Evolutionary conservation across 1,140 invertebrate genomes (phyloP), one percentile per base, ranked within the genome.

Genomic region (Cyphomyrmex costatus): DNA sequence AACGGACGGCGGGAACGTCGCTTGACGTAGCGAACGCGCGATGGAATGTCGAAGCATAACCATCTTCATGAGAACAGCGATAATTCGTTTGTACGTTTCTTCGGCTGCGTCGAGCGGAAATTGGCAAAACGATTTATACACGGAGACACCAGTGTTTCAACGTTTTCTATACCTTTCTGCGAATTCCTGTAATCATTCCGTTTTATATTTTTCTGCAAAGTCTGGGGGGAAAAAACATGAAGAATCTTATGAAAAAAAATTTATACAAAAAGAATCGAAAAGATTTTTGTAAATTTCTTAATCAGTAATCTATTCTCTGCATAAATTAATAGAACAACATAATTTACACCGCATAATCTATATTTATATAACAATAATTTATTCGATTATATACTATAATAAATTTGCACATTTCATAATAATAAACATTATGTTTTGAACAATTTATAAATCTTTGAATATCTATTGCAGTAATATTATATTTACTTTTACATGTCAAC

Each of bases 1-100:
- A 49, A 42, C 66, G 14, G 24, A 60, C 49, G 21, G 16, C 51
- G 10, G 77, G 58, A 73, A 86, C 60, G 68, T 89, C 56, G 87
- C 49, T 68, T 71, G 85, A 90, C 58, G 73, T 86, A 78, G 77
- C 53, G 85, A 82, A 86, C 89, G 83, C 89, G 83, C 87, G 85
- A 73, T 70, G 87, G 89, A 91, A 91, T 91, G 90, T 30, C 83
- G 83, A 70, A 66, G 85, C 58, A 71, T 86, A 88, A 85, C 83
- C 77, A 77, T 84, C 73, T 77, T 87, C 68, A 49, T 53, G 68
- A 83, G 79, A 74, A 74, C 36, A 83, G 42, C 79, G 79, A 83
- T 83, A 83, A 74, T 83, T 83, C 68, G 68, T 74, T 74, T 74
- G 79, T 74, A 83, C 68, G 27, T 83, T 83, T 83, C 79, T 83